Evolutionary conservation across 2,113 vertebrate genomes (phyloP).

Genomic region (Perca fluviatilis): DNA sequence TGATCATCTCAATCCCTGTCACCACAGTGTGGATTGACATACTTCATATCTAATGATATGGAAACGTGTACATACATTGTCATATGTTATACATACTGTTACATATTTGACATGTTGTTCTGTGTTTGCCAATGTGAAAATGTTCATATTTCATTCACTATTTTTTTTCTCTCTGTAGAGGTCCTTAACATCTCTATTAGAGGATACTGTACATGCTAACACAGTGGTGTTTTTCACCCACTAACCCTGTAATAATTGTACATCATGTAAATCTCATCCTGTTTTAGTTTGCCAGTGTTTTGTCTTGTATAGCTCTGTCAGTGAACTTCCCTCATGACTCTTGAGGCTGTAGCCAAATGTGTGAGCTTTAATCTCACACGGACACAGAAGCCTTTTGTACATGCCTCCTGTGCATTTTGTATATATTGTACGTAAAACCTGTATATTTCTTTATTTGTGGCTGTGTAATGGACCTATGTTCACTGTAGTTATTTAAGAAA

Average conservation of each 20-base stretch:
- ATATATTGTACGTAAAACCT: constrained; percentile 74
- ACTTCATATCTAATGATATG: constrained; percentile 69
- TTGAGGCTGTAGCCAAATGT: constrained; percentile 70
- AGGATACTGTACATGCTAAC: constrained; percentile 26
- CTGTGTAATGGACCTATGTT: constrained; percentile 48
- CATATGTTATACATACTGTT: constrained; percentile 79
- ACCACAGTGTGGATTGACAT: constrained; percentile 31
- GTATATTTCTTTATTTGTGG: constrained; percentile 78
- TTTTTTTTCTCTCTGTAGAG: neutral
- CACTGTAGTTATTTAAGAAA: constrained; percentile 78
- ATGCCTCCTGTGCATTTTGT: constrained; percentile 76
- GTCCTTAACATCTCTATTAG: neutral
- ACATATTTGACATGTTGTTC: constrained; percentile 48
- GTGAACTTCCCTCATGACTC: constrained; percentile 34
- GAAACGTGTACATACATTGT: constrained; percentile 62
- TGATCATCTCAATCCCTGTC: constrained; percentile 43
- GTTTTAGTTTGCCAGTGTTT: constrained; percentile 22
- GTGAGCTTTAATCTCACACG: constrained; percentile 64
- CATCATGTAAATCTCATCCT: constrained; percentile 51
- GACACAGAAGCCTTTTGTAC: constrained; percentile 61
- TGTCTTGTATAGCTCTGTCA: constrained; percentile 8
- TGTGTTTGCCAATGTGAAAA: constrained; percentile 49
- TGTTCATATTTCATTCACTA: neutral
- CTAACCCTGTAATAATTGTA: constrained; percentile 45
- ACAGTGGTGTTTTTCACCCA: constrained; percentile 9